These are phyloP conservation scores for Hapalemur alaotrensis DNA, from an alignment of 2,797 vertebrate genomes.

Conservation along the genomic window DNA sequence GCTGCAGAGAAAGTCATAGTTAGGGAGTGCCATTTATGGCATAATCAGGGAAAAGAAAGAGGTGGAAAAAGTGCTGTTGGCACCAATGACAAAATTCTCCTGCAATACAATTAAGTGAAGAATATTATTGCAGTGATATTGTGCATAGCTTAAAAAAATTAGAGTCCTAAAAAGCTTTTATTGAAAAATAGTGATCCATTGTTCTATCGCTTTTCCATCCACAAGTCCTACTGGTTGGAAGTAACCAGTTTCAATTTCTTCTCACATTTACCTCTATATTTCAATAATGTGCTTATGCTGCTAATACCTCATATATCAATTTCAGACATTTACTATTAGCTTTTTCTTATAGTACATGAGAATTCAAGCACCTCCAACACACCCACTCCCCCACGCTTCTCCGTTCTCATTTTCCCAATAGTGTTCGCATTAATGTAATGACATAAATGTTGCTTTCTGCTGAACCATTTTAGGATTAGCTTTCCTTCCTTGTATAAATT, in stretches of 20 bases:
- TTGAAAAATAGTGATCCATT: neutral
- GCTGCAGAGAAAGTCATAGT: neutral
- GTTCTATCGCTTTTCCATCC: neutral
- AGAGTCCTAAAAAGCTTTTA: neutral
- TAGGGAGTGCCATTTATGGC: neutral
- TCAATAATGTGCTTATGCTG: neutral
- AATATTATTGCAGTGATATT: neutral
- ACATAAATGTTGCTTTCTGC: neutral
- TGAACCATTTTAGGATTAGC: neutral
- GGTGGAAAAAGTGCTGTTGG: neutral
- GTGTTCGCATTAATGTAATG: neutral
- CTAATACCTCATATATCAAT: neutral
- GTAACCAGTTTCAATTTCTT: neutral
- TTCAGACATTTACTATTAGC: neutral
- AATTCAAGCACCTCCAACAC: neutral
- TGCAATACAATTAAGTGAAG: neutral
- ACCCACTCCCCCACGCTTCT: neutral
- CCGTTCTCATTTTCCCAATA: neutral
- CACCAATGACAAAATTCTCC: neutral
- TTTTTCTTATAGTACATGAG: neutral
- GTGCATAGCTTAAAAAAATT: neutral
- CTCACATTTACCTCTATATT: neutral
- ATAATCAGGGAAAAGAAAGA: neutral
- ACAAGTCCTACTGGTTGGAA: neutral
- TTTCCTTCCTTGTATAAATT: neutral